Base-by-base conservation (phyloP, 2,888 invertebrate genomes). In the Perizoma affinitatum region DNA sequence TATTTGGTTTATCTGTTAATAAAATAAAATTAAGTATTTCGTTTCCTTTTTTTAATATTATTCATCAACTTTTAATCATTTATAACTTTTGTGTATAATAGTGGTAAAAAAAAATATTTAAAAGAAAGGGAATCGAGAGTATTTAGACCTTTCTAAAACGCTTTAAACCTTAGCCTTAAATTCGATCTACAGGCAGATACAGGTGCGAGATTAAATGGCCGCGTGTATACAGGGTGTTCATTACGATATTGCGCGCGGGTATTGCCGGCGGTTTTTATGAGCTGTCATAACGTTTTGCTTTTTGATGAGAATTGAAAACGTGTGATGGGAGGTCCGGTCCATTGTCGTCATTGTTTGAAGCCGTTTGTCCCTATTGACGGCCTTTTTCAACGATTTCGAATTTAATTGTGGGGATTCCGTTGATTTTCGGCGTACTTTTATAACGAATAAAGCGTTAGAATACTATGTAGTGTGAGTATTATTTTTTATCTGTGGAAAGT, bases 141-240 rank as follows among this genome's bases (percentile, higher is more conserved):
- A n/a, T n/a, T n/a, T n/a, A n/a, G n/a, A n/a, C n/a, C 5, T 43
- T 22, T 43, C 35, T 22, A 58, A 67, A 55, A 60, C 77, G 76
- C 80, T 65, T 0, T 5, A 63, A 11, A 53, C 70, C 65, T 54
- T 4, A 67, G 33, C 53, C 75, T 73, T 58, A 44, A 4, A 55
- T 70, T 46, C 72, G 71, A 59, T 49, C 65, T 82, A 86, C 84
- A 84, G 86, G 73, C 75, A 83, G 90, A 90, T 91, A 88, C 91
- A 90, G 91, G 91, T 91, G 91, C 85, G 90, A 91, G 88, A 90
- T 91, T 90, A 90, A 91, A 91, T 88, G 89, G 88, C 86, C 82
- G 76, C 87, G 84, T 88, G 87, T 88, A 87, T 88, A 89, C 88
- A 89, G 87, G 86, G 76, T 89, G 90, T 91, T 91, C 91, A 90